A percentile compares a stretch with the other conserved stretches of the same genome.
phyloP scores from a whole-genome alignment of 2,113 vertebrate species.

The Gymnarchus niloticus region DNA sequence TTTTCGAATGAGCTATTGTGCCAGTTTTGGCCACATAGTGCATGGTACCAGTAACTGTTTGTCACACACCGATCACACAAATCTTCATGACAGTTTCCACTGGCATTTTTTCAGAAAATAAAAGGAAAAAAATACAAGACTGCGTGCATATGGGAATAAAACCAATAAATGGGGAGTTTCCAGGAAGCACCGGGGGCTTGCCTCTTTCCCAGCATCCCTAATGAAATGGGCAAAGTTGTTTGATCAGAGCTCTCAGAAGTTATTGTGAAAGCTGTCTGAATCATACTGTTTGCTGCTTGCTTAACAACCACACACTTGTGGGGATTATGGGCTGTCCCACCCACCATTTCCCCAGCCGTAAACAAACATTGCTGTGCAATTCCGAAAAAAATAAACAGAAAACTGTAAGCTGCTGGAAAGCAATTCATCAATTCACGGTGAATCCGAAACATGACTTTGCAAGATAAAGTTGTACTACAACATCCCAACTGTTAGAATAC shows the following conservation, averaged over 20 bases:
- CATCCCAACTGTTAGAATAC: background rate
- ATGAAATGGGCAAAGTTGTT: background rate
- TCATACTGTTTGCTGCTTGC: background rate
- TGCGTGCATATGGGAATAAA: background rate
- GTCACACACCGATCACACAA: background rate
- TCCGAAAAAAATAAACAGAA: background rate
- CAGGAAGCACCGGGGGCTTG: background rate
- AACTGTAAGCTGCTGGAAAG: background rate
- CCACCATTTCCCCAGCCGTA: background rate
- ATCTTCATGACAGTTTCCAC: background rate
- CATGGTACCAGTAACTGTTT: background rate
- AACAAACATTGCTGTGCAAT: slow-evolving; percentile 2
- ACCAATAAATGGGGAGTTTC: background rate
- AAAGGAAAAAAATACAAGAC: background rate
- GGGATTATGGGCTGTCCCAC: background rate
- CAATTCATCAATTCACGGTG: too few relatives aligned
- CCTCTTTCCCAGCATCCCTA: background rate
- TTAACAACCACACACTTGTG: background rate
- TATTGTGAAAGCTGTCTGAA: background rate
- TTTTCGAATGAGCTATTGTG: too few relatives aligned
- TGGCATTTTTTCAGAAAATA: background rate
- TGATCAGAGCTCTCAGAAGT: background rate
- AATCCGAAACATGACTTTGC: background rate
- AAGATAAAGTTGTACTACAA: background rate
- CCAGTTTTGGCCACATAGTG: too few relatives aligned